Percentiles rank a stretch among this genome's conserved stretches.
Evolutionary conservation across 2,888 invertebrate genomes (phyloP).

Genomic region (Phasia obesa): DNA sequence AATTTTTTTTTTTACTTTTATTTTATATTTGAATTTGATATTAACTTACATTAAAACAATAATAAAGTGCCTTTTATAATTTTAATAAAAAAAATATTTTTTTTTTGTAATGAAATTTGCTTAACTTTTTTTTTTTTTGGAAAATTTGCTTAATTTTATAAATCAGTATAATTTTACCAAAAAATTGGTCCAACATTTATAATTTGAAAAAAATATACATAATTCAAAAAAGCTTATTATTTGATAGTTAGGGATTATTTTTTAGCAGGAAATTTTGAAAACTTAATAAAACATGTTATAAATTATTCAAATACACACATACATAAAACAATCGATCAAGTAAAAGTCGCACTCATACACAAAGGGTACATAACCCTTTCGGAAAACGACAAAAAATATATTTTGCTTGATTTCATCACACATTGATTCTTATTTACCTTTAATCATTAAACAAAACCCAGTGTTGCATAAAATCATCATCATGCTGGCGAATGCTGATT

Average conservation of each 20-base stretch:
- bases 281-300: no score
- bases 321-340: no score
- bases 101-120: slow-evolving; percentile 36
- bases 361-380: no score
- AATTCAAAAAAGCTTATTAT: neutral
- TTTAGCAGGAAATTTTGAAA: neutral
- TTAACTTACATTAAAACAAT: neutral
- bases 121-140: neutral
- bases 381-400: no score
- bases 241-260: neutral
- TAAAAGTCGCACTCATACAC: no score
- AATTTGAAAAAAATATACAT: neutral
- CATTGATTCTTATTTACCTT: no score
- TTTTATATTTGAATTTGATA: slow-evolving; percentile 9
- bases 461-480: no score
- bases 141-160: neutral
- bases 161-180: slow-evolving; percentile 29
- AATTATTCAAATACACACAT: no score
- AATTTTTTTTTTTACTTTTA: slow-evolving; percentile 8
- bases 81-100: slow-evolving; percentile 13
- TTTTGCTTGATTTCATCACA: no score
- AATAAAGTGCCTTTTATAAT: slow-evolving; percentile 6
- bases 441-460: no score
- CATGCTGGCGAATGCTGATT: no score
- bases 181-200: slow-evolving; percentile 52